Base-by-base conservation (phyloP, 2,888 invertebrate species). In the Drosophila stalkeri region DNA sequence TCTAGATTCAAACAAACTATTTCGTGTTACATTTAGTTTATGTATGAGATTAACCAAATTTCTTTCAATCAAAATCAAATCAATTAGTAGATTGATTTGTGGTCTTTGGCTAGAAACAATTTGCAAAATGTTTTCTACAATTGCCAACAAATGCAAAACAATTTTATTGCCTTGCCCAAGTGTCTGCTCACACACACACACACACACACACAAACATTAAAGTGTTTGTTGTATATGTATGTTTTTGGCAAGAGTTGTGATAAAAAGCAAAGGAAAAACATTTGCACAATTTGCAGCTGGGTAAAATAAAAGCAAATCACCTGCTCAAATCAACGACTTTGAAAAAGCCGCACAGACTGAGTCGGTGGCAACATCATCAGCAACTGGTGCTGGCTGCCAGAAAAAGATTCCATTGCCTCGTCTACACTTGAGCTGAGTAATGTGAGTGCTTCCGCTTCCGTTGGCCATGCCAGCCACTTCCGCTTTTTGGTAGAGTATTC, bases 401-500 rank as follows among this genome's bases (percentile, higher is more conserved):
- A 8, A 41, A 41, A n/a, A 41, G 56, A 39, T 41, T 71, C 18
- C 37, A 55, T 52, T 33, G 64, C 46, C 55, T 57, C 62, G 71
- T 72, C 66, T 49, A 72, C 77, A 75, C 65, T 56, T 68, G 52
- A 66, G 84, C 74, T 73, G 86, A 80, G 82, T 73, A 86, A 84
- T 84, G 84, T 72, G 84, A 84, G 88, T 85, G 88, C 85, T 87
- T 86, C 85, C 85, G 88, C 61, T 86, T 87, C 85, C 88, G 86
- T 47, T 57, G 75, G 71, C 49, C 47, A 72, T 71, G 75, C 68
- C 68, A 77, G 72, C 77, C 82, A 87, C 88, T 76, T 87, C 85
- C 88, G 77, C 57, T 43, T 72, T 70, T 68, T 55, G 57, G 57
- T 55, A 57, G 54, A 80, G 79, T 79, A 75, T 75, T 81, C 71